phyloP scores from a whole-genome alignment of 2,113 vertebrate genomes.

The Microcebus tavaratra region DNA sequence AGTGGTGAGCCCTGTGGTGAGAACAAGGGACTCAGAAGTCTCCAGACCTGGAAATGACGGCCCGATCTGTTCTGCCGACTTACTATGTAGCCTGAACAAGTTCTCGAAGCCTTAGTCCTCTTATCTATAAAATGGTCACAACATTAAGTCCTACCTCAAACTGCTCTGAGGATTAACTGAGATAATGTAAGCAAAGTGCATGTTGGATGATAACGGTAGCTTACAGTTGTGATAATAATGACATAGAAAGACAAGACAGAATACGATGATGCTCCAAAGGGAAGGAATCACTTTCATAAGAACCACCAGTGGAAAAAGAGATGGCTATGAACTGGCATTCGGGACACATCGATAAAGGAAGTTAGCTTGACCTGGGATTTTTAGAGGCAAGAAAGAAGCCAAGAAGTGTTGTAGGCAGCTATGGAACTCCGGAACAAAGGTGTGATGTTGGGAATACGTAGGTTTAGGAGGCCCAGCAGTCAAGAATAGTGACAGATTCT shows the following conservation, averaged over 20 bases:
- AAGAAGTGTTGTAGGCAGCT: background rate
- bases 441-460: background rate
- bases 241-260: background rate
- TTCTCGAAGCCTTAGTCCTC: background rate
- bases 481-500: background rate
- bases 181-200: background rate
- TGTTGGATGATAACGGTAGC: background rate
- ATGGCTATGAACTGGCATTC: background rate
- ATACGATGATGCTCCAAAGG: background rate
- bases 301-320: background rate
- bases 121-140: background rate
- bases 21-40: background rate
- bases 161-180: background rate
- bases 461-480: background rate
- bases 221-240: background rate
- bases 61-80: too few relatives aligned
- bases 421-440: background rate
- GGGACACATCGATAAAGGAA: background rate
- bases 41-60: background rate
- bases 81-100: background rate
- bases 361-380: background rate
- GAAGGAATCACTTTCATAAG: background rate
- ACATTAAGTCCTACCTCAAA: background rate
- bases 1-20: background rate
- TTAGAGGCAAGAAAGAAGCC: background rate